Evolutionary conservation across 2,113 vertebrate species (phyloP).

Genomic region (Limanda limanda): DNA sequence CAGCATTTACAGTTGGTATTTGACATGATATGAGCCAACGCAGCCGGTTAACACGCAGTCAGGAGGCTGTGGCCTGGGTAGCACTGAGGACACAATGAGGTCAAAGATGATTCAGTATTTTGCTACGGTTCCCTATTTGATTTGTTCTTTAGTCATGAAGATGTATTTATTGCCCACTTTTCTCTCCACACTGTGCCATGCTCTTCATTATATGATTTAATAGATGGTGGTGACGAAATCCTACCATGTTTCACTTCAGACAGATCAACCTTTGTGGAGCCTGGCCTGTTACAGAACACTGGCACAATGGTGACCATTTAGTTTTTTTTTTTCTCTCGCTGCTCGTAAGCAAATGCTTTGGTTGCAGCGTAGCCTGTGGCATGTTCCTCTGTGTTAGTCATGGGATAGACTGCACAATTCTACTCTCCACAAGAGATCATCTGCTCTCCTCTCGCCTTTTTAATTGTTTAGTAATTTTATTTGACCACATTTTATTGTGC

Average conservation of each 20-base stretch:
- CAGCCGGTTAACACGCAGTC: no score
- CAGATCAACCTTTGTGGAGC: conserved; percentile 8
- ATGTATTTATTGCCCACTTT: background rate
- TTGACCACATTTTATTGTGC: background rate
- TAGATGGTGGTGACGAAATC: background rate
- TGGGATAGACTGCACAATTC: conserved; percentile 4
- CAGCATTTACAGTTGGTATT: no score
- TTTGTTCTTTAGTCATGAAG: background rate
- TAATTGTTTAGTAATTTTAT: background rate
- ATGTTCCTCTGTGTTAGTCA: conserved; percentile 18
- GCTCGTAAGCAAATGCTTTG: background rate
- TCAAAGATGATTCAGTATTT: background rate
- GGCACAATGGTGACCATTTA: conserved; percentile 20
- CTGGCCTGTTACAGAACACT: background rate
- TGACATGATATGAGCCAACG: background rate
- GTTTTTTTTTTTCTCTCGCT: conserved; percentile 6
- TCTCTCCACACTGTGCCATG: background rate
- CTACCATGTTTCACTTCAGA: conserved; percentile 1
- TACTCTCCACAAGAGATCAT: background rate
- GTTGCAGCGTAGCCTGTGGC: background rate
- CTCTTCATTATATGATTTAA: background rate
- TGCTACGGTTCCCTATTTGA: background rate
- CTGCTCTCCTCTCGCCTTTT: conserved; percentile 3
- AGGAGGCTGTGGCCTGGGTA: background rate
- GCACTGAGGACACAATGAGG: background rate